Percentiles rank a stretch among this genome's conserved stretches.
These are phyloP conservation scores for Rotaria magnacalcarata DNA, from an alignment of 2,888 invertebrate species.

Conservation along the genomic window DNA sequence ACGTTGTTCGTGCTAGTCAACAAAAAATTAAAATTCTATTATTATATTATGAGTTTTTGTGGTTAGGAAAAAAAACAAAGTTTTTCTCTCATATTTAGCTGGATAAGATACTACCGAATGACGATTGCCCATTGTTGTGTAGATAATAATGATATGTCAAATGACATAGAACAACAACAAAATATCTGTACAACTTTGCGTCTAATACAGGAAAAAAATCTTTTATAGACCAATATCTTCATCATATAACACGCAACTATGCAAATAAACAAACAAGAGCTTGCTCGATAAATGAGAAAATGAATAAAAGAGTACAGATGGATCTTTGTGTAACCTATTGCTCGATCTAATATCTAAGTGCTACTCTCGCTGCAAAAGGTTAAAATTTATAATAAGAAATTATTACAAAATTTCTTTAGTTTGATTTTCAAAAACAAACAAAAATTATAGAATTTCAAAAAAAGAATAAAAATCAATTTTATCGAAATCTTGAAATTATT, in stretches of 20 bases:
- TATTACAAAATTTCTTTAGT: too few relatives aligned
- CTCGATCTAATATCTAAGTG: background rate
- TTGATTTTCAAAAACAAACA: too few relatives aligned
- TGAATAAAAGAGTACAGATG: background rate
- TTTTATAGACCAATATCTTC: conserved; percentile 6
- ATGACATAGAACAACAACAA: background rate
- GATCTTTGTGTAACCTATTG: background rate
- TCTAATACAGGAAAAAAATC: background rate
- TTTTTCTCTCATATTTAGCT: background rate
- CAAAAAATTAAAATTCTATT: background rate
- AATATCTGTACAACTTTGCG: conserved; percentile 13
- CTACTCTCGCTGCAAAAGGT: too few relatives aligned
- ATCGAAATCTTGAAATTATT: too few relatives aligned
- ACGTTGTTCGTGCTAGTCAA: background rate
- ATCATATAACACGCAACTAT: background rate
- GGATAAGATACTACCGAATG: background rate
- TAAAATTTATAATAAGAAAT: too few relatives aligned
- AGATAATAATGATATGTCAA: conserved; percentile 10
- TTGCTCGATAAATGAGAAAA: background rate
- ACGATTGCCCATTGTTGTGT: background rate
- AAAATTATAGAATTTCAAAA: too few relatives aligned
- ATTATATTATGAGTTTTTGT: background rate
- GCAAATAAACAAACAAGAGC: background rate
- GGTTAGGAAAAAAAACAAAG: too few relatives aligned
- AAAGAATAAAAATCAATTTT: too few relatives aligned